Evolutionary conservation across 2,113 vertebrate genomes (phyloP).

Genomic region (Crypturellus undulatus): DNA sequence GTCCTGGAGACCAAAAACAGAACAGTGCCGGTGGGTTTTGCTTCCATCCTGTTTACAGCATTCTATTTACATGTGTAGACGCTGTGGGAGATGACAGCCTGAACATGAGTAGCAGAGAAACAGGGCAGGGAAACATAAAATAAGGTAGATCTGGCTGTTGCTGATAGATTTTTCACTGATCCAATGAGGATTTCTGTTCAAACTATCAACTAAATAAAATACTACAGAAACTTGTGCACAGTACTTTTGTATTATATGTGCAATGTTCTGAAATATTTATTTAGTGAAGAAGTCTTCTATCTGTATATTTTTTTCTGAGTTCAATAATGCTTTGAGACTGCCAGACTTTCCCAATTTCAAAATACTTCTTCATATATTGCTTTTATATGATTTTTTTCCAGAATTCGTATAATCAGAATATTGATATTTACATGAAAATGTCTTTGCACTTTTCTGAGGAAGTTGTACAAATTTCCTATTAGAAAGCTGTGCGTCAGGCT

Average conservation of each 20-base stretch:
- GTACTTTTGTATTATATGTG: background rate
- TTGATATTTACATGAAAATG: background rate
- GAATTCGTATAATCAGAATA: background rate
- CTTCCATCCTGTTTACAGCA: background rate
- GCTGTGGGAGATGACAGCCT: background rate
- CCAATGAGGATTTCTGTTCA: background rate
- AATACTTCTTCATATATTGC: background rate
- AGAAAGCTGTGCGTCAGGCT: background rate
- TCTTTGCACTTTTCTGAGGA: background rate
- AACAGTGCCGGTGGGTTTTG: background rate
- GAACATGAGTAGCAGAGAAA: background rate
- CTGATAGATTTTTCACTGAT: background rate
- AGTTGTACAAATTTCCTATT: background rate
- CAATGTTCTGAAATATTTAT: background rate
- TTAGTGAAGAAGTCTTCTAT: background rate
- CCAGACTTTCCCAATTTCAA: background rate
- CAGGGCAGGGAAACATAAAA: rapidly evolving
- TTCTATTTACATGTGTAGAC: background rate
- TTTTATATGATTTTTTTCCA: background rate
- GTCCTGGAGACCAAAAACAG: background rate
- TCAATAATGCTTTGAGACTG: background rate
- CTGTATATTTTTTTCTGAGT: background rate
- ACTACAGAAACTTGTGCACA: background rate
- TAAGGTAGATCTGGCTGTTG: background rate
- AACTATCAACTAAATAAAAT: background rate